Evolutionary conservation across 2,113 vertebrate genomes (phyloP), one percentile per base, ranked within the genome.

Genomic region (Jacana jacana): DNA sequence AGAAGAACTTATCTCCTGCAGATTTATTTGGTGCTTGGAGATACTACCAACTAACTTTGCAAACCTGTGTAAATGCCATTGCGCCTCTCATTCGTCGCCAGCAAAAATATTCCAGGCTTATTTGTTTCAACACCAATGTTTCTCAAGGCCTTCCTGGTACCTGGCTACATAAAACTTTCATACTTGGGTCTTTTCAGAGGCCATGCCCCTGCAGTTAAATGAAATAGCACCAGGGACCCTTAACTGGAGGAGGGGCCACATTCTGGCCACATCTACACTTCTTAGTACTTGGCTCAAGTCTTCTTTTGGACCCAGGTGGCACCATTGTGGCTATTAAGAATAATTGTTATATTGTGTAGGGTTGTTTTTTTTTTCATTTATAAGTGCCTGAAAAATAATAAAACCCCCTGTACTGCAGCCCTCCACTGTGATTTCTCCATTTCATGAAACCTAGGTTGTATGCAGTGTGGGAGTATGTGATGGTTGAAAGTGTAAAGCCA

Each of bases 1-100:
- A 96, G 96, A 97, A 96, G 88, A 94, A 94, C 25, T 52, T 76
- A 94, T 95, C 94, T 96, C 85, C 90, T 81, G 52, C 64, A 94
- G 91, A 96, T 97, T 96, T 96, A 95, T 94, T 91, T 93, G 81
- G 94, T 91, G 88, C 85, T 94, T 89, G 91, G 87, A 94, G 85
- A 93, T 95, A 95, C 84, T 82, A 97, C 92, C 93, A 96, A 86
- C 82, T 80, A 90, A 95, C 54, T 91, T 91, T 87, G 85, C 64
- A 65, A 93, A 72, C 31, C 27, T 2, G 2, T 79, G 44, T 81
- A 64, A 93, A 91, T 73, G 70, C 71, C 73, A 70, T 86, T 90
- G 49, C 88, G 48, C n/a, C 64, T 89, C 28, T 85, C 33, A 30
- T 76, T 96, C 79, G 52, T 79, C 79, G 96, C 93, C 97, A 97